Percentiles rank a stretch among this genome's conserved stretches.
Evolutionary conservation across 92 coral and sea anemone species (phyloP).

Genomic region (Porites evermanni): DNA sequence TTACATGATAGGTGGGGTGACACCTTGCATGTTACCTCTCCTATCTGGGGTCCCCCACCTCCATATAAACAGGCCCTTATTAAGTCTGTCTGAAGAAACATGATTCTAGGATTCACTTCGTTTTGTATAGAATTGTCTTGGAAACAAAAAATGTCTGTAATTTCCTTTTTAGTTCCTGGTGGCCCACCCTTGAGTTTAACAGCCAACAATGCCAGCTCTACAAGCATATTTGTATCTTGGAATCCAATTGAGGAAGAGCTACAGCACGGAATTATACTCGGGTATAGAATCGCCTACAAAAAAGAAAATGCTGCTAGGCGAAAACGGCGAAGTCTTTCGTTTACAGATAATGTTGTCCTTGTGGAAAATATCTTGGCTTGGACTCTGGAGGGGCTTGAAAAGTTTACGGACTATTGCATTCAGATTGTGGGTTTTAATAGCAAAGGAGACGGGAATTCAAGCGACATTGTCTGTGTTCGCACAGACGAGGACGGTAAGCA

Average conservation of each 20-base stretch:
- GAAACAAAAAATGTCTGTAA: neutral
- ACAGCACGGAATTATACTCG: conserved; percentile 54
- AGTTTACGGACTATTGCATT: conserved; percentile 54
- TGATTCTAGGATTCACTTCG: neutral
- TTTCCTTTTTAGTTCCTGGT: conserved; percentile 39
- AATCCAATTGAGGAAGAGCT: conserved; percentile 19
- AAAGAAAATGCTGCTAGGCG: conserved; percentile 5
- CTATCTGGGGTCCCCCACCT: too few species aligned
- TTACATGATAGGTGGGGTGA: too few species aligned
- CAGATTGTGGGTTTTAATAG: conserved; percentile 47
- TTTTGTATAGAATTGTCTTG: neutral
- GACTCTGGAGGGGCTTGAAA: conserved; percentile 45
- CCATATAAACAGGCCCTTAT: too few species aligned
- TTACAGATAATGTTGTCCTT: neutral
- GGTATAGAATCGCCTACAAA: conserved; percentile 46
- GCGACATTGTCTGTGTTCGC: conserved; percentile 9
- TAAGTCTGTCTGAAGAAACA: too few species aligned
- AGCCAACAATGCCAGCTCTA: conserved; percentile 36
- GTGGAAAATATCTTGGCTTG: neutral
- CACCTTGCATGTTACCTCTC: too few species aligned
- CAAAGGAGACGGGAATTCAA: conserved; percentile 45
- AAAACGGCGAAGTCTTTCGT: neutral
- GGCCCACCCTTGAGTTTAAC: conserved; percentile 44
- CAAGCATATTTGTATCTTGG: conserved; percentile 55
- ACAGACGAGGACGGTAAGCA: conserved; percentile 49